phyloP scores from a whole-genome alignment of 2,888 invertebrate genomes.

The Lithophane socia region DNA sequence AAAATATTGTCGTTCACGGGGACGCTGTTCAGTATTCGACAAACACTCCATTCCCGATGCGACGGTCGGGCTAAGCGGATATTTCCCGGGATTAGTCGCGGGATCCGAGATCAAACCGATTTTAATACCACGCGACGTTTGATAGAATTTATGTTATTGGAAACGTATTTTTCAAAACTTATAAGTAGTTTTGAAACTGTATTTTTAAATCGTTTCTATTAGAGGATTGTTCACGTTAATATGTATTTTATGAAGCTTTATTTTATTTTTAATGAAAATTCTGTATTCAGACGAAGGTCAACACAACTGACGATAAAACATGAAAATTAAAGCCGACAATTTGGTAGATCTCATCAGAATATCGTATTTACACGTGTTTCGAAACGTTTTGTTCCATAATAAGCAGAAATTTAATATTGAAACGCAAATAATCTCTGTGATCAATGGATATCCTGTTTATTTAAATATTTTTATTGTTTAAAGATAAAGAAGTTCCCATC shows the following conservation, averaged over 20 bases:
- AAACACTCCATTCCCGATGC: conserved; percentile 56
- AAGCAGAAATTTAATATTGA: conserved; percentile 12
- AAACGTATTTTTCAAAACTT: conserved; percentile 40
- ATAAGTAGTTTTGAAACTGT: conserved; percentile 7
- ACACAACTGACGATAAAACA: conserved; percentile 15
- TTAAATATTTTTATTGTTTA: not conserved
- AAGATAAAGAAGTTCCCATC: not conserved
- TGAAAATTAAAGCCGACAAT: conserved; percentile 8
- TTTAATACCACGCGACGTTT: conserved; percentile 55
- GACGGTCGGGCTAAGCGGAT: conserved; percentile 46
- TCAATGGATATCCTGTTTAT: not conserved
- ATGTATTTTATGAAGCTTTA: not conserved
- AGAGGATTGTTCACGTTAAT: not conserved
- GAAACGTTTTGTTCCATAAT: conserved; percentile 23
- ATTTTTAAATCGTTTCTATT: not conserved
- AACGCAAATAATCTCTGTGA: not conserved
- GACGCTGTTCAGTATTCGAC: conserved; percentile 59
- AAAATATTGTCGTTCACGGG: conserved; percentile 60
- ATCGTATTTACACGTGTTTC: conserved; percentile 32
- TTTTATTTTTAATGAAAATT: not conserved
- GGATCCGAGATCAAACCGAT: conserved; percentile 49
- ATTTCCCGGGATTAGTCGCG: conserved; percentile 60
- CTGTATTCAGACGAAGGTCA: conserved; percentile 3
- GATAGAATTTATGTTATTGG: conserved; percentile 55
- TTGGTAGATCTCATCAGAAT: conserved; percentile 34